Evolutionary conservation across 2,888 invertebrate species (phyloP).

Genomic region (Cheiracanthium punctorium): DNA sequence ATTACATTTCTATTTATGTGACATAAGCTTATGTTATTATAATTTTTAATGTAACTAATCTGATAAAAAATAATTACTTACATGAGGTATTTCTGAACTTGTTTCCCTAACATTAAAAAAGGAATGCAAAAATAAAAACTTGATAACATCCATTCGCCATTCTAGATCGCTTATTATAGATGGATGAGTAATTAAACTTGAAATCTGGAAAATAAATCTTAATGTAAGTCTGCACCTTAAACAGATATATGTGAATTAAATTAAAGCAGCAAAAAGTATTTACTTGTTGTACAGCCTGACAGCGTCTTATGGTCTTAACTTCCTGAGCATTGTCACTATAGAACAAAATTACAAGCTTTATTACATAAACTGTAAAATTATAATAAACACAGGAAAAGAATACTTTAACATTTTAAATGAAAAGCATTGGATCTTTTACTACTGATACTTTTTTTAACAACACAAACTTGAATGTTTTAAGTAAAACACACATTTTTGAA

Average conservation of each 20-base stretch:
- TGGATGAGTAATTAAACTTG: conserved; percentile 38
- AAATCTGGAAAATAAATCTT: conserved; percentile 41
- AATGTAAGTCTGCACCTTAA: no score
- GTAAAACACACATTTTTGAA: no score
- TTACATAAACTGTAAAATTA: no score
- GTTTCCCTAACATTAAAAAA: conserved; percentile 43
- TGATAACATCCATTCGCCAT: conserved; percentile 39
- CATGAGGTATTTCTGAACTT: conserved; percentile 39
- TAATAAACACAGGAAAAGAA: no score
- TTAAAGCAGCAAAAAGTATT: not conserved
- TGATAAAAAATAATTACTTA: conserved; percentile 20
- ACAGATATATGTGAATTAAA: not conserved
- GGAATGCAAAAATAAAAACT: conserved; percentile 59
- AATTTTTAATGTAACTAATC: no score
- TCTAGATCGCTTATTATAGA: conserved; percentile 24
- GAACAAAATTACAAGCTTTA: not conserved
- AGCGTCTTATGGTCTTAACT: not conserved
- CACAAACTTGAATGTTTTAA: no score
- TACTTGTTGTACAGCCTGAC: conserved; percentile 37
- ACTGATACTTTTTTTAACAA: no score
- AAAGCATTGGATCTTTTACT: no score
- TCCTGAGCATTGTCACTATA: not conserved
- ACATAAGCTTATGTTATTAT: no score
- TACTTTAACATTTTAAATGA: no score
- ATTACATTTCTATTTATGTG: no score